A percentile compares a stretch with the other conserved stretches of the same genome.
These are phyloP conservation scores for Eriocheir sinensis DNA, from an alignment of 1,140 invertebrate species.

Conservation along the genomic window DNA sequence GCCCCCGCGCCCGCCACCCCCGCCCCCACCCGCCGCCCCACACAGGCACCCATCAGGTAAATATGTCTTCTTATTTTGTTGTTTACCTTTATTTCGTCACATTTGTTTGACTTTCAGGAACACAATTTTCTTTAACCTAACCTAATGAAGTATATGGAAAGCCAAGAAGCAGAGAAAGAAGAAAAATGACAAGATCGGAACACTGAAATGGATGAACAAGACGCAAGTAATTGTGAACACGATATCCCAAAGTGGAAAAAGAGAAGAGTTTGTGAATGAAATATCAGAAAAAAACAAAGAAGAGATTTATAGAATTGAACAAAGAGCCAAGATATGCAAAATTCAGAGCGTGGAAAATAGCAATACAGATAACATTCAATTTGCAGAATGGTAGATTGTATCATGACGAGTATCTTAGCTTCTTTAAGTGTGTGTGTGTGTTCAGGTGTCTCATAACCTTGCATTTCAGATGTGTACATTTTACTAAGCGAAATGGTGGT, in stretches of 20 bases:
- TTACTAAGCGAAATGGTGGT: too few species aligned
- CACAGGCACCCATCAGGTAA: constrained; percentile 34
- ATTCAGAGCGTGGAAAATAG: too few species aligned
- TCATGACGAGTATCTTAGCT: too few species aligned
- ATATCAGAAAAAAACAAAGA: too few species aligned
- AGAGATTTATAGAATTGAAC: too few species aligned
- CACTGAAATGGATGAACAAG: not conserved
- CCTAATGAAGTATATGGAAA: not conserved
- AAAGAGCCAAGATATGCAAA: too few species aligned
- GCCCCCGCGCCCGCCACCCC: not conserved
- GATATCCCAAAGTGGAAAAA: not conserved
- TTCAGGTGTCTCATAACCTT: constrained; percentile 9
- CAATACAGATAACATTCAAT: too few species aligned
- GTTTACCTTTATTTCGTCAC: not conserved
- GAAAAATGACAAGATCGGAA: not conserved
- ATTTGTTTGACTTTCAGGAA: not conserved
- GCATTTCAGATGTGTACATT: not conserved
- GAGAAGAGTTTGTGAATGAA: too few species aligned
- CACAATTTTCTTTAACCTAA: not conserved
- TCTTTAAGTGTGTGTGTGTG: too few species aligned
- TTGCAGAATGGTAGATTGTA: too few species aligned
- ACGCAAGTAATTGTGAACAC: not conserved
- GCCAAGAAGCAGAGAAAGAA: not conserved
- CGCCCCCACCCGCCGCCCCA: not conserved
- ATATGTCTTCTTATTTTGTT: not conserved